Percentiles rank a stretch among this genome's conserved stretches.
phyloP scores from a whole-genome alignment of 2,797 vertebrate species.

The Babyrousa celebensis region DNA sequence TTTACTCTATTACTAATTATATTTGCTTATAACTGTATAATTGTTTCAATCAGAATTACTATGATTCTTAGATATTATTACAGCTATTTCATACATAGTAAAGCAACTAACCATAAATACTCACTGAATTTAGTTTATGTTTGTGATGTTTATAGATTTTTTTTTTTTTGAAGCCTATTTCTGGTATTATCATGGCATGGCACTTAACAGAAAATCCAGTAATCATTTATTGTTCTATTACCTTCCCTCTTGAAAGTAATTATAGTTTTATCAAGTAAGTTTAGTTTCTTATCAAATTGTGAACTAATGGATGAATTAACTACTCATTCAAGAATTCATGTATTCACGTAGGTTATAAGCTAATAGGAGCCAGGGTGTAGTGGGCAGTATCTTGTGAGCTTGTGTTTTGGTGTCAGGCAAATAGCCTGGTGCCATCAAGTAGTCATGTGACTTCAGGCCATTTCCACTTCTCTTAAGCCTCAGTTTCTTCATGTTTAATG shows the following conservation, averaged over 20 bases:
- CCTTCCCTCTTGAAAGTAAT: not conserved
- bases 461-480: not conserved
- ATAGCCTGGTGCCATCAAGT: not conserved
- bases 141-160: not conserved
- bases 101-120: conserved; percentile 15
- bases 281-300: conserved; percentile 17
- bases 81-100: not conserved
- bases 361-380: not conserved
- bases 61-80: conserved; percentile 6
- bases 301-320: not conserved
- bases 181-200: not conserved
- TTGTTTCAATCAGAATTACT: conserved; percentile 14
- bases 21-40: conserved; percentile 5
- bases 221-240: not conserved
- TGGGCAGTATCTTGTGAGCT: not conserved
- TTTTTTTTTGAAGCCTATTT: conserved; percentile 25
- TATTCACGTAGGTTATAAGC: not conserved
- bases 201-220: not conserved
- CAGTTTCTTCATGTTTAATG: not conserved
- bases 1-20: not conserved
- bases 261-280: not conserved
- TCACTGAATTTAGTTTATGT: conserved; percentile 29
- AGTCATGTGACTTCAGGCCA: not conserved
- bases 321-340: not conserved
- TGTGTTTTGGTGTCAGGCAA: not conserved